Percentiles rank a stretch among this genome's conserved stretches.
Evolutionary conservation across 2,888 invertebrate genomes (phyloP).

Genomic region (Blera fallax): DNA sequence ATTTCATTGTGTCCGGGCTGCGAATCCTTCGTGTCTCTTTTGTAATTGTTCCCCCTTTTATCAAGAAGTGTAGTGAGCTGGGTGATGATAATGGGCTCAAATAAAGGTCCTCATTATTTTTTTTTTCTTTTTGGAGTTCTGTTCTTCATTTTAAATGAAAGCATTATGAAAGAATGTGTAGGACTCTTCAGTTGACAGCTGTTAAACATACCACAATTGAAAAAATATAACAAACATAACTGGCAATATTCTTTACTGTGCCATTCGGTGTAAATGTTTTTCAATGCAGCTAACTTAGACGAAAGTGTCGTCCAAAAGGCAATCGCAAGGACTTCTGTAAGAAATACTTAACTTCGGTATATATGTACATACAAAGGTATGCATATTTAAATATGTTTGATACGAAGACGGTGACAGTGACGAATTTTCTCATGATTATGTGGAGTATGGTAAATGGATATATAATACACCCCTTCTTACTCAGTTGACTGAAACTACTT

Average conservation of each 20-base stretch:
- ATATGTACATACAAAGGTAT: no score
- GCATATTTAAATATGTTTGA: no score
- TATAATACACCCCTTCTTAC: no score
- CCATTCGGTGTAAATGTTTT: no score
- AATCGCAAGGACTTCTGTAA: no score
- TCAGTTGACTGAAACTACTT: no score
- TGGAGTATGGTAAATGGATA: no score
- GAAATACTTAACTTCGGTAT: no score
- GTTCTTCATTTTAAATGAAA: not conserved
- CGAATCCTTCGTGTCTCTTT: constrained; percentile 9
- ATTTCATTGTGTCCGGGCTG: constrained; percentile 11
- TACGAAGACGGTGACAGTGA: no score
- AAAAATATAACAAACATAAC: not conserved
- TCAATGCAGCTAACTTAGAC: no score
- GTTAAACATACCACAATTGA: not conserved
- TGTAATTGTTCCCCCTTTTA: not conserved
- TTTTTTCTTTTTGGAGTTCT: not conserved
- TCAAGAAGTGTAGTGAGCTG: not conserved
- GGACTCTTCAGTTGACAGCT: constrained; percentile 7
- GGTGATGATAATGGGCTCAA: constrained; percentile 18
- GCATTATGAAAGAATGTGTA: not conserved
- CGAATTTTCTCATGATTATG: no score
- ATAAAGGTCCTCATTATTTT: not conserved
- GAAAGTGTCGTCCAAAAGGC: no score
- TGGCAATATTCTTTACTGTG: not conserved